Evolutionary conservation across 2,888 invertebrate species (phyloP), one percentile per base, ranked within the genome.

Genomic region (Callyntrura sp.): DNA sequence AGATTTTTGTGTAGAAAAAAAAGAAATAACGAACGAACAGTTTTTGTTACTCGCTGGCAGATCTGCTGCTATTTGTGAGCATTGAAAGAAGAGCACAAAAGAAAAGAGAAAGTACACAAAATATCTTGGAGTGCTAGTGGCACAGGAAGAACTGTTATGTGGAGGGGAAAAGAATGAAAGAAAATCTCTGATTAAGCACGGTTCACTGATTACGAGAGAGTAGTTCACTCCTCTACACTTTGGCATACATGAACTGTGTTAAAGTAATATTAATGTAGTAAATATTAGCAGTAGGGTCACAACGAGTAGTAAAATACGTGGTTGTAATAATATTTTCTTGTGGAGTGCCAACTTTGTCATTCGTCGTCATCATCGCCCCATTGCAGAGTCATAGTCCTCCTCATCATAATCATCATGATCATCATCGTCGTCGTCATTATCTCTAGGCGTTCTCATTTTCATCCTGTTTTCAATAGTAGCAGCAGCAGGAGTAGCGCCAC

Each of bases 261-360:
- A 6, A 35, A 65, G 23, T 65, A 82, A 82, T 82, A 65, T 82
- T 82, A n/a, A n/a, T 82, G 20, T n/a, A 51, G 6, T 76, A 76
- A 76, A 76, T 51, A 76, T 76, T 51, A 76, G 8, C 1, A 60
- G 3, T 17, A 11, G n/a, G 1, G n/a, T 11, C 1, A n/a, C 12
- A 60, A n/a, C 48, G 25, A 76, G 23, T 25, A 35, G 76, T 51
- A 76, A 76, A 73, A 51, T 51, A 76, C 51, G 35, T 35, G 35
- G 35, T 51, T 23, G 17, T 70, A 14, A 35, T 70, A 48, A 76
- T 28, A 51, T 8, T 14, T 60, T 17, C 20, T 3, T 45, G 70
- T 70, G 25, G 20, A 70, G 70, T 70, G 43, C 1, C 20, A 2
- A 45, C 23, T 43, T 20, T 17, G 20, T 70, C 70, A 20, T 20